Evolutionary conservation across 2,888 invertebrate species (phyloP).

Genomic region (Lepetodrilus schrolli): DNA sequence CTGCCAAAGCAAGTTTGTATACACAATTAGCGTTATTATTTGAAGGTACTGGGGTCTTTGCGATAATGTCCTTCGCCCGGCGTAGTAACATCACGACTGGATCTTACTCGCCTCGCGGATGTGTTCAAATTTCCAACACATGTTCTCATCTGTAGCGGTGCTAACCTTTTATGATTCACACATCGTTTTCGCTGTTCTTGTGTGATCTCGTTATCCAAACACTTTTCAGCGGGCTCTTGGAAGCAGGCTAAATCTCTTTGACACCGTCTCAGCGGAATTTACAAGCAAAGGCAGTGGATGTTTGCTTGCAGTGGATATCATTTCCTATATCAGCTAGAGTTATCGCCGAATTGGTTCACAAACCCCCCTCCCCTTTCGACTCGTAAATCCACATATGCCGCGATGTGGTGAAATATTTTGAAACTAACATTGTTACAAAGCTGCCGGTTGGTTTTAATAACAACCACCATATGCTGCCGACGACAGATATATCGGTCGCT

Average conservation of each 20-base stretch:
- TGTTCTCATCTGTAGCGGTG: slow-evolving; percentile 10
- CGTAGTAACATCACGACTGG: neutral
- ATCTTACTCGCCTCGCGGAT: slow-evolving; percentile 15
- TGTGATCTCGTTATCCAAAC: slow-evolving; percentile 33
- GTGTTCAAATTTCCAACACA: slow-evolving; percentile 31
- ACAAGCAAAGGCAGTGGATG: slow-evolving; percentile 15
- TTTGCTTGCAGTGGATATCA: neutral
- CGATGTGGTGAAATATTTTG: slow-evolving; percentile 1
- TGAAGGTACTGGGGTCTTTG: slow-evolving; percentile 4
- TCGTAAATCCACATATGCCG: slow-evolving; percentile 3
- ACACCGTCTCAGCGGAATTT: slow-evolving; percentile 26
- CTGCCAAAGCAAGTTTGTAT: slow-evolving; percentile 31
- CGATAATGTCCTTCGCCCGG: slow-evolving; percentile 18
- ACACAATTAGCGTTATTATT: slow-evolving; percentile 28
- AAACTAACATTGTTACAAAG: slow-evolving; percentile 25
- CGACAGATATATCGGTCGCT: slow-evolving; percentile 11
- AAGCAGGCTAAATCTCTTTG: slow-evolving; percentile 24
- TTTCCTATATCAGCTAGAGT: neutral
- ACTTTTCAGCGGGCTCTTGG: slow-evolving; percentile 27
- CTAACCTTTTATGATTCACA: slow-evolving; percentile 30
- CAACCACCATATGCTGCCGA: slow-evolving; percentile 11
- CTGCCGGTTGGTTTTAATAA: slow-evolving; percentile 11
- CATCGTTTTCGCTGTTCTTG: slow-evolving; percentile 4
- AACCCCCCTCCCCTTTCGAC: neutral
- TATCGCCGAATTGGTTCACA: neutral